A percentile compares a stretch with the other conserved stretches of the same genome.
phyloP scores from a whole-genome alignment of 2,888 invertebrate species.

The Drosophila infuscata region DNA sequence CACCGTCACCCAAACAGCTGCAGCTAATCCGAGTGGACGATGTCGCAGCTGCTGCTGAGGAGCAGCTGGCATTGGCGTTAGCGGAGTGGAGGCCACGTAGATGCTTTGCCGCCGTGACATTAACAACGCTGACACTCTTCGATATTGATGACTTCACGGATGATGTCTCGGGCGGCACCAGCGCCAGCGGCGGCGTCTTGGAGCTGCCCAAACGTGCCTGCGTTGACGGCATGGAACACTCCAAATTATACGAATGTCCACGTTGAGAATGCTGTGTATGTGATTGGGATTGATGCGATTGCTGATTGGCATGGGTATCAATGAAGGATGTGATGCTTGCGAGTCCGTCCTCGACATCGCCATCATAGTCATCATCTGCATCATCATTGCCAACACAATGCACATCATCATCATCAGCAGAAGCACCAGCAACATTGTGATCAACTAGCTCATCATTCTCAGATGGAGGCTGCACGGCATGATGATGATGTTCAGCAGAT shows the following conservation, averaged over 20 bases:
- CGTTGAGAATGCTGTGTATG: conserved; percentile 26
- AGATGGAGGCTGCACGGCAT: conserved; percentile 24
- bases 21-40: conserved; percentile 33
- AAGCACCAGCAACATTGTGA: conserved; percentile 19
- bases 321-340: conserved; percentile 28
- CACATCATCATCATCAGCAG: conserved; percentile 30
- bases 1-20: conserved; percentile 37
- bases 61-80: not conserved
- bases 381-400: conserved; percentile 1
- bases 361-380: conserved; percentile 12
- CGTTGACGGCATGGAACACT: conserved; percentile 39
- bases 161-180: conserved; percentile 84
- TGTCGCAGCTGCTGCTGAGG: not conserved
- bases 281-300: conserved; percentile 28
- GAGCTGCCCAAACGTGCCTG: conserved; percentile 59
- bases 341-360: conserved; percentile 38
- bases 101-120: conserved; percentile 80
- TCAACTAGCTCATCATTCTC: conserved; percentile 34
- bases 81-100: conserved; percentile 65
- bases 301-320: conserved; percentile 27
- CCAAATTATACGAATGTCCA: conserved; percentile 11
- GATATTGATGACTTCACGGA: conserved; percentile 84
- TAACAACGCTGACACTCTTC: conserved; percentile 85
- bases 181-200: conserved; percentile 83
- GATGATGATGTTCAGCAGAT: conserved; percentile 57